A percentile compares a stretch with the other conserved stretches of the same genome.
phyloP scores from a whole-genome alignment of 2,888 invertebrate species.

The Caenorhabditis macrosperma region DNA sequence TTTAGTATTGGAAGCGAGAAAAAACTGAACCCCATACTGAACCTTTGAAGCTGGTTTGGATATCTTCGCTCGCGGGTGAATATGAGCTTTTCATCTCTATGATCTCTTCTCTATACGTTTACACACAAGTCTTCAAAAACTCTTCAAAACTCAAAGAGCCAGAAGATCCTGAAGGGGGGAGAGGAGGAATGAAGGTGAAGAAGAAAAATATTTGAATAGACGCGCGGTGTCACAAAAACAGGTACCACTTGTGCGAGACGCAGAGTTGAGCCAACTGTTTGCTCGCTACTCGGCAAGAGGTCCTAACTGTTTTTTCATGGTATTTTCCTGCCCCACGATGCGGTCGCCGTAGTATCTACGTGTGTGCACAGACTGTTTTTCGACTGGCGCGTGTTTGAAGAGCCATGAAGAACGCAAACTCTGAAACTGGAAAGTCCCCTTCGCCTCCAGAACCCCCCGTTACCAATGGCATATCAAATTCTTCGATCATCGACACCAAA shows the following conservation, averaged over 20 bases:
- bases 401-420: neutral
- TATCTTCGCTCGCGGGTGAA: too few species aligned
- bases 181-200: neutral
- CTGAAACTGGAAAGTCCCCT: neutral
- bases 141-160: neutral
- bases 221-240: constrained; percentile 50
- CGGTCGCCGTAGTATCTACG: neutral
- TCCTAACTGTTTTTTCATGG: constrained; percentile 43
- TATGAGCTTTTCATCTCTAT: too few species aligned
- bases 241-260: constrained; percentile 29
- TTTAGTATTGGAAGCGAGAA: neutral
- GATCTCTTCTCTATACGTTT: too few species aligned
- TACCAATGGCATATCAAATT: neutral
- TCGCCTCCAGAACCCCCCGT: too few species aligned
- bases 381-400: neutral
- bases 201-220: constrained; percentile 53
- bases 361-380: constrained; percentile 58
- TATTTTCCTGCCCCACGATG: constrained; percentile 7
- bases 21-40: neutral
- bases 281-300: constrained; percentile 40
- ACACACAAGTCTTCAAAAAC: constrained; percentile 3
- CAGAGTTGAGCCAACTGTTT: constrained; percentile 17
- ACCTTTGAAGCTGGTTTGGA: neutral
- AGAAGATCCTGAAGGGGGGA: neutral
- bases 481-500: neutral